Conservation (phyloP, 2,888 invertebrate species). For the Nomada goodeniana region DNA sequence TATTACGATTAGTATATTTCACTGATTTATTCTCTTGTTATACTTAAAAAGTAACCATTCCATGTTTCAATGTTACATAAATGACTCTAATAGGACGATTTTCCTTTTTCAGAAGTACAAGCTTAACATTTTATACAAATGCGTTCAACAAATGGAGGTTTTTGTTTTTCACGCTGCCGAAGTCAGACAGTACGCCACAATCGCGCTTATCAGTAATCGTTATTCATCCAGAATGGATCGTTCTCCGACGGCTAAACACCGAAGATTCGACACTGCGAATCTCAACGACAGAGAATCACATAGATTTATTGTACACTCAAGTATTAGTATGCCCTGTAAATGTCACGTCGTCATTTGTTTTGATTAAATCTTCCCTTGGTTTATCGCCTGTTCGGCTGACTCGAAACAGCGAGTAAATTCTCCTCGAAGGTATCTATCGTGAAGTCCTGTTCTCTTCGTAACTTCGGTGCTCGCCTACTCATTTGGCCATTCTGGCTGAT, state of each 20-base stretch:
- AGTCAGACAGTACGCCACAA: not conserved
- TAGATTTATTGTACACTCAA: slow-evolving; percentile 35
- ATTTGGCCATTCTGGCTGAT: slow-evolving; percentile 14
- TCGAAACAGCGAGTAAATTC: slow-evolving; percentile 69
- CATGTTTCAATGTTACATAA: not conserved
- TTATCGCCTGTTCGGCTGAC: slow-evolving; percentile 20
- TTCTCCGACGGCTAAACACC: not conserved
- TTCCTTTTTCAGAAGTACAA: slow-evolving; percentile 10
- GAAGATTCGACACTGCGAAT: not conserved
- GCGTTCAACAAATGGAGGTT: not conserved
- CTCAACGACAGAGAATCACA: slow-evolving; percentile 14
- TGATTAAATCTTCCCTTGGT: slow-evolving; percentile 32
- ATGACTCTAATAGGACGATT: not conserved
- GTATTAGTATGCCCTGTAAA: slow-evolving; percentile 35
- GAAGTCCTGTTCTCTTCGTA: slow-evolving; percentile 75
- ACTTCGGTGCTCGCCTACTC: slow-evolving; percentile 18
- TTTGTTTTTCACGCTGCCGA: not conserved
- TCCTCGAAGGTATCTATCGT: slow-evolving; percentile 80
- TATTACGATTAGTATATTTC: not conserved
- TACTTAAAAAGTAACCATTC: not conserved
- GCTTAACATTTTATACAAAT: not conserved
- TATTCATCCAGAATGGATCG: not conserved
- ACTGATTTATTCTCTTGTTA: not conserved
- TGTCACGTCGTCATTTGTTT: slow-evolving; percentile 55
- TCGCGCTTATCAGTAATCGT: slow-evolving; percentile 7